Percentiles rank a stretch among this genome's conserved stretches.
phyloP scores from a whole-genome alignment of 2,888 invertebrate species.

The Drosophila recens region DNA sequence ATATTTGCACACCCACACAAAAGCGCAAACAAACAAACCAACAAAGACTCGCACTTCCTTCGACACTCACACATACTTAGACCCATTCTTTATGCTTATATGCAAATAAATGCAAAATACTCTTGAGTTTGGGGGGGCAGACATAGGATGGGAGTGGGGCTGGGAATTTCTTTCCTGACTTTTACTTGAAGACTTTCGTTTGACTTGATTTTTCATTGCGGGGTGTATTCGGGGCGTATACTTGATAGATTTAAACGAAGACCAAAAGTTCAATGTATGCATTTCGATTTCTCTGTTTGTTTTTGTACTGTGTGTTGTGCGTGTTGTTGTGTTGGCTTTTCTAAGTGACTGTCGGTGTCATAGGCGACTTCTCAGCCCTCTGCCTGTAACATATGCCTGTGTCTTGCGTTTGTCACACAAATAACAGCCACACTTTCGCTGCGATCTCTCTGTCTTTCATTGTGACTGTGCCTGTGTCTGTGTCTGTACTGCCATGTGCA shows the following conservation, averaged over 20 bases:
- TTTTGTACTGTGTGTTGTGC: slow-evolving; percentile 18
- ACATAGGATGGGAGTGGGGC: neutral
- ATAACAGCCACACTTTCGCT: slow-evolving; percentile 62
- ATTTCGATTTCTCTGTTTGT: slow-evolving; percentile 53
- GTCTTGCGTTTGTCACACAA: slow-evolving; percentile 64
- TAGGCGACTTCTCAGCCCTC: neutral
- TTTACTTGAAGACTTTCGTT: slow-evolving; percentile 39
- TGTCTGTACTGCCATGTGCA: slow-evolving; percentile 40
- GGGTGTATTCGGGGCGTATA: slow-evolving; percentile 51
- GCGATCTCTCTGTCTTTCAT: slow-evolving; percentile 17
- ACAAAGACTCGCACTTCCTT: slow-evolving; percentile 49
- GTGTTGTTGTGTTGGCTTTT: slow-evolving; percentile 33
- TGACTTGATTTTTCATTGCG: slow-evolving; percentile 45
- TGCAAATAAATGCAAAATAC: slow-evolving; percentile 76
- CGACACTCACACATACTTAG: neutral
- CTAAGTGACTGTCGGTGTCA: slow-evolving; percentile 68
- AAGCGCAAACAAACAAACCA: slow-evolving; percentile 75
- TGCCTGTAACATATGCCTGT: slow-evolving; percentile 25
- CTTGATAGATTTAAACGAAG: slow-evolving; percentile 68
- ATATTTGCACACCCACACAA: slow-evolving; percentile 72
- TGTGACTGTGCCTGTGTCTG: slow-evolving; percentile 6
- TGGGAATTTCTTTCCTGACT: slow-evolving; percentile 16
- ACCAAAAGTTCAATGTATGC: slow-evolving; percentile 60
- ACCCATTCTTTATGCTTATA: slow-evolving; percentile 51
- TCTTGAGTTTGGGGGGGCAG: slow-evolving; percentile 28